Evolutionary conservation across 2,113 vertebrate species (phyloP).

Genomic region (Chrysemys picta): DNA sequence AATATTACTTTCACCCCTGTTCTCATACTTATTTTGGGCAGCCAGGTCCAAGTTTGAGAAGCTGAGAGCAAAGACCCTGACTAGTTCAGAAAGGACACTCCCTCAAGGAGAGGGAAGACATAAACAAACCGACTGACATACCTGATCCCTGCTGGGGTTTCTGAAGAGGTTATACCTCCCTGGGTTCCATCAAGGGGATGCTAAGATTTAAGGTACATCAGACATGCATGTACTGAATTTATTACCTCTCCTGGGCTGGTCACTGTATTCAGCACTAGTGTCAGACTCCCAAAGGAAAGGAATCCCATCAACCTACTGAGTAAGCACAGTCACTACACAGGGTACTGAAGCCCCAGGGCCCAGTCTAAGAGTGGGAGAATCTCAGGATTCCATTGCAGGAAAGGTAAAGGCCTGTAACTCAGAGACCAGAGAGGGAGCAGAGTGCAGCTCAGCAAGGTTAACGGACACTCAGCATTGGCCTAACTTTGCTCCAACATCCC

Average conservation of each 20-base stretch:
- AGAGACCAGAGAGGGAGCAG: neutral
- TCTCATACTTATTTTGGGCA: neutral
- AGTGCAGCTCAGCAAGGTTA: neutral
- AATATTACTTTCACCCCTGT: too few species aligned
- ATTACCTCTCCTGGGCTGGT: neutral
- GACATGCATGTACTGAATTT: neutral
- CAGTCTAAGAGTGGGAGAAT: neutral
- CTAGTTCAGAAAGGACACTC: neutral
- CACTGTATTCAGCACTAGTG: neutral
- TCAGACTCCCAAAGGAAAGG: neutral
- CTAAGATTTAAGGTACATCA: slow-evolving; percentile 31
- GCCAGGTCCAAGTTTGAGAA: neutral
- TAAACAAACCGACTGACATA: too few species aligned
- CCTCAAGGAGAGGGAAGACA: neutral
- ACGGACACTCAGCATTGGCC: neutral
- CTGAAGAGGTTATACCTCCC: neutral
- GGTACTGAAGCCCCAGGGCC: neutral
- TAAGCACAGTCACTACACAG: neutral
- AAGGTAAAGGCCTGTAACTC: fast-evolving
- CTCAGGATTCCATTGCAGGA: slow-evolving; percentile 15
- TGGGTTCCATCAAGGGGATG: slow-evolving; percentile 10
- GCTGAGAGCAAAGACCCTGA: neutral
- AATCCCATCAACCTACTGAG: neutral
- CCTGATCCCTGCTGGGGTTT: neutral
- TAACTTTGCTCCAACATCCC: neutral